phyloP scores from a whole-genome alignment of 1,140 invertebrate species.

The Adoxophyes honmai region DNA sequence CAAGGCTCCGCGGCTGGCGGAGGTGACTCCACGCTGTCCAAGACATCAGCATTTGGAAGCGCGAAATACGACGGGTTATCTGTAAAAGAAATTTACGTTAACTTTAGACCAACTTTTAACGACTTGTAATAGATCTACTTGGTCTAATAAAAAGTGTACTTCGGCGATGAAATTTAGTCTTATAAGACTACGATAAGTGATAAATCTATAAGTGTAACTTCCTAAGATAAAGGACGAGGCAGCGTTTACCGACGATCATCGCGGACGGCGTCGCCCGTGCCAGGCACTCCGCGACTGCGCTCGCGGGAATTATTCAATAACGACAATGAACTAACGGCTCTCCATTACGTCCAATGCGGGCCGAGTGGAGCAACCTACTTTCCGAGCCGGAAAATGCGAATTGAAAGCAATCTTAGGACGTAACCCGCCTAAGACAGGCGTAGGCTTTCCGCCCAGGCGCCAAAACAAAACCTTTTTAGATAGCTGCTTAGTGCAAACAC shows the following conservation, averaged over 20 bases:
- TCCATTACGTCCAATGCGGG: slow-evolving; percentile 59
- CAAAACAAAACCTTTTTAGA: too few relatives aligned
- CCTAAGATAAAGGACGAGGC: neutral
- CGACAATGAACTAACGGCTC: slow-evolving; percentile 69
- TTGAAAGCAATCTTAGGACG: slow-evolving; percentile 68
- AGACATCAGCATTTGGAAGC: slow-evolving; percentile 67
- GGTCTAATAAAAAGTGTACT: too few relatives aligned
- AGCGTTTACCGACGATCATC: slow-evolving; percentile 48
- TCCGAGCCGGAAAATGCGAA: slow-evolving; percentile 73
- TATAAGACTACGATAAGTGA: neutral
- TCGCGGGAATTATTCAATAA: slow-evolving; percentile 73
- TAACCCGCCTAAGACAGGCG: slow-evolving; percentile 35
- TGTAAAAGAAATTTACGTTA: slow-evolving; percentile 72
- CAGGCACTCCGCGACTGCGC: slow-evolving; percentile 39
- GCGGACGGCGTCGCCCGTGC: slow-evolving; percentile 36
- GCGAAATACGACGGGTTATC: slow-evolving; percentile 79
- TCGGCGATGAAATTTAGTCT: too few relatives aligned
- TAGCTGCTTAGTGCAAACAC: too few relatives aligned
- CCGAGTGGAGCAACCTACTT: slow-evolving; percentile 63
- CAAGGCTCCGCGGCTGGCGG: slow-evolving; percentile 43
- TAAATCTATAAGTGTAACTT: neutral
- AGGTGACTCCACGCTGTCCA: slow-evolving; percentile 40
- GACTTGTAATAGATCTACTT: too few relatives aligned
- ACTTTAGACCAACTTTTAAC: too few relatives aligned
- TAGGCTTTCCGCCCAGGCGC: neutral